Base-by-base conservation (phyloP, 2,888 invertebrate genomes). In the Nomada ferruginata region DNA sequence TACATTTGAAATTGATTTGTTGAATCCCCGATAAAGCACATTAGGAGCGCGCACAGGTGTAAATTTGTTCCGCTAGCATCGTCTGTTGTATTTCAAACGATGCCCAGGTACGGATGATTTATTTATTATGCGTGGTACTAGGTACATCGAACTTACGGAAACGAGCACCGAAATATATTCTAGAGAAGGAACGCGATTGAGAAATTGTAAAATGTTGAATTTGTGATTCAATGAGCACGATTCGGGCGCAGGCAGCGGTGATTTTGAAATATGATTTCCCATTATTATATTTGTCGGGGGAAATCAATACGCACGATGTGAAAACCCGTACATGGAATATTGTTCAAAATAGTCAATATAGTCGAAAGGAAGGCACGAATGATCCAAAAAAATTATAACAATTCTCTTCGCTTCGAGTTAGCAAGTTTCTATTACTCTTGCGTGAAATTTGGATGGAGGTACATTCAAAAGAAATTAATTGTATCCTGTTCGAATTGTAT, bases 141-240 rank as follows among this genome's bases (percentile, higher is more conserved):
- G 36, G 36, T 36, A 5, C 11, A 36, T 65, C 52, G 11, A 52
- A 65, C 18, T 50, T 63, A 18, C 44, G 23, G 63, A 50, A 64
- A 50, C 26, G 26, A 23, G 64, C 10, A 10, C n/a, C 29, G 20
- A 15, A 3, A 52, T n/a, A 29, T 20, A 36, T 65, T 50, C 63
- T 5, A 4, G 18, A 26, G 50, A 11, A 47, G 26, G 18, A 50
- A 5, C 26, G 7, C 11, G 52, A 50, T 65, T 52, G 52, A 52
- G n/a, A 52, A 65, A 52, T 36, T 52, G n/a, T 29, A 29, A 65
- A 52, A 52, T 52, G n/a, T 9, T 11, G 2, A 29, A 65, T 65
- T 65, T 65, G 29, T 29, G 52, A 65, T 65, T 65, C 20, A 65
- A 26, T 7, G 65, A 65, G 52, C 18, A 26, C 9, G 4, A 2